Conservation (phyloP, 1,140 invertebrate species). For the Trichogramma pretiosum region DNA sequence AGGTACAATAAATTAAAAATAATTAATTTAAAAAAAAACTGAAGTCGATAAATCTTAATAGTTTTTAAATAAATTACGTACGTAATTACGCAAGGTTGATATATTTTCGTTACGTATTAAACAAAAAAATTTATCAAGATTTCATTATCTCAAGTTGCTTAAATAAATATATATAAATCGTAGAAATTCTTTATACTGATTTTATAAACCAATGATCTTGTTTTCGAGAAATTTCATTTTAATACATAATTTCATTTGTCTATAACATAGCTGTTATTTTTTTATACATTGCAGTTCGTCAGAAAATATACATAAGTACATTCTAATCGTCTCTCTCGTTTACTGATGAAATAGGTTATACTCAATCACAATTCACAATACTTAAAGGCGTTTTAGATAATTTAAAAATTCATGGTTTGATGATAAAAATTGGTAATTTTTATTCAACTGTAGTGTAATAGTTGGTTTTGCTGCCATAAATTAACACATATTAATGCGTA, state of each 20-base stretch:
- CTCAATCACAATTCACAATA: conserved; percentile 19
- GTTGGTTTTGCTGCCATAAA: conserved; percentile 17
- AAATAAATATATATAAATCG: conserved; percentile 12
- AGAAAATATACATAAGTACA: conserved; percentile 20
- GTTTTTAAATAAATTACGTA: no score
- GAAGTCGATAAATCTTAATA: no score
- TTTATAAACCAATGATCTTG: conserved; percentile 14
- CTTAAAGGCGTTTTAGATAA: conserved; percentile 7
- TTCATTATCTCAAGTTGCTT: conserved; percentile 15
- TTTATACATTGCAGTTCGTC: conserved; percentile 21
- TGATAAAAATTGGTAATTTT: neutral
- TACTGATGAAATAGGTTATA: conserved; percentile 17
- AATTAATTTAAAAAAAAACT: conserved; percentile 17
- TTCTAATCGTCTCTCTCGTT: conserved; percentile 19
- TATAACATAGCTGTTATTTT: conserved; percentile 20
- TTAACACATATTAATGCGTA: conserved; percentile 10
- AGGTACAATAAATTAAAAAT: no score
- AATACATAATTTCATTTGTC: conserved; percentile 20
- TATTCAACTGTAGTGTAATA: conserved; percentile 2
- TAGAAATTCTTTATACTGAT: conserved; percentile 16
- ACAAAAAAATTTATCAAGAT: conserved; percentile 8
- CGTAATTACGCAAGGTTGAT: no score
- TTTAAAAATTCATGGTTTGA: conserved; percentile 12
- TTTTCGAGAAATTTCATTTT: conserved; percentile 17
- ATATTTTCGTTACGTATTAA: conserved; percentile 14